Evolutionary conservation across 2,888 invertebrate genomes (phyloP), one percentile per base, ranked within the genome.

Genomic region (Podotricha telesiphe): DNA sequence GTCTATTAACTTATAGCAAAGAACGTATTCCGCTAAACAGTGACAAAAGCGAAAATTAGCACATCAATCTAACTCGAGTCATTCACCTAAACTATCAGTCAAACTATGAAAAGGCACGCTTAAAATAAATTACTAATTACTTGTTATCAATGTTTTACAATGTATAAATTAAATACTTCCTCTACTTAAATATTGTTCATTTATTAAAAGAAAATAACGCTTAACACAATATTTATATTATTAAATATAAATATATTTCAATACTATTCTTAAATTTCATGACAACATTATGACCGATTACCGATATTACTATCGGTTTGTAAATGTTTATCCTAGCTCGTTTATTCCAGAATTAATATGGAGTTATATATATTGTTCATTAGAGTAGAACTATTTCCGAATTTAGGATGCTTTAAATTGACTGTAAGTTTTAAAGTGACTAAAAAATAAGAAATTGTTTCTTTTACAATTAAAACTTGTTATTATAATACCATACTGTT

Each of bases 31-130:
- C 78, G 86, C 85, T 88, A 87, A 87, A 78, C 77, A 84, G 80
- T 81, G 85, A 86, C 86, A 87, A 88, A 83, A 80, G 79, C 77
- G 75, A 76, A 83, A 88, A 90, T 91, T 90, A 89, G 81, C 88
- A 87, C 85, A 80, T 84, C 76, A n/a, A n/a, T 81, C 80, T 84
- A 84, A 83, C 82, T 84, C 75, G 71, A 82, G 89, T 88, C 89
- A 82, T 89, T 90, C 86, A 88, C 86, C 88, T 77, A 79, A 58
- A 59, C 20, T 58, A 67, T 51, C 28, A 55, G 55, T 37, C 55
- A 28, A 61, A 22, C 47, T 53, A 51, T 58, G 37, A 56, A 56
- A 62, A 20, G 19, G 15, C 19, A 13, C 20, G 47, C 37, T 22
- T 7, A 50, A 34, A 17, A 34, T n/a, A 34, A 37, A 50, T 48